phyloP scores from a whole-genome alignment of 2,888 invertebrate species.

The Sinopyrophorus schimmeli region DNA sequence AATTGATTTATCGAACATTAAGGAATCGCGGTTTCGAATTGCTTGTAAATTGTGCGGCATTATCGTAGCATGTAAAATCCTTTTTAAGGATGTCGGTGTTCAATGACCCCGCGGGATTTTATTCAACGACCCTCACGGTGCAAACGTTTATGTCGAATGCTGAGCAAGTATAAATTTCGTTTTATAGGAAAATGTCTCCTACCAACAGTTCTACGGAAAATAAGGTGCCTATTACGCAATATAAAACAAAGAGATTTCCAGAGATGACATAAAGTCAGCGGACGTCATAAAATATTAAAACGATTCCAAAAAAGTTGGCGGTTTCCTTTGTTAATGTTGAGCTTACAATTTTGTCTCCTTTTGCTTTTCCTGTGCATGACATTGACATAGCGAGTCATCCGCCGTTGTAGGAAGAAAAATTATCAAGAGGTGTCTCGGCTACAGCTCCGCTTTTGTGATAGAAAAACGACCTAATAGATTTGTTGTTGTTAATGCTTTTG shows the following conservation, averaged over 20 bases:
- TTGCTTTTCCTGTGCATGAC: slow-evolving; percentile 28
- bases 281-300: slow-evolving; percentile 26
- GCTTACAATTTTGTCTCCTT: slow-evolving; percentile 28
- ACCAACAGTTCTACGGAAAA: slow-evolving; percentile 22
- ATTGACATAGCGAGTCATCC: slow-evolving; percentile 32
- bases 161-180: slow-evolving; percentile 21
- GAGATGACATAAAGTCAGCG: slow-evolving; percentile 10
- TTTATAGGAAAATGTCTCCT: slow-evolving; percentile 21
- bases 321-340: slow-evolving; percentile 25
- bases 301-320: slow-evolving; percentile 19
- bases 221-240: slow-evolving; percentile 10
- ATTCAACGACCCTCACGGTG: slow-evolving; percentile 25
- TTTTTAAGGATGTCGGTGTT: slow-evolving; percentile 25
- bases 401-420: slow-evolving; percentile 30
- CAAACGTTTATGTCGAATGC: slow-evolving; percentile 25
- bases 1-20: slow-evolving; percentile 19
- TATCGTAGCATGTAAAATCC: slow-evolving; percentile 20
- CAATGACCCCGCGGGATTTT: slow-evolving; percentile 29
- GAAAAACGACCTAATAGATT: slow-evolving; percentile 33
- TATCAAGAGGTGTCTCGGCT: slow-evolving; percentile 29
- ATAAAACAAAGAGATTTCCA: slow-evolving; percentile 21
- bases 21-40: slow-evolving; percentile 3
- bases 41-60: slow-evolving; percentile 12
- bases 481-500: slow-evolving; percentile 33
- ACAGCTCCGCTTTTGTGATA: slow-evolving; percentile 30